These are phyloP conservation scores for Neomonachus schauinslandi DNA, from an alignment of 2,113 vertebrate species.

Conservation along the genomic window DNA sequence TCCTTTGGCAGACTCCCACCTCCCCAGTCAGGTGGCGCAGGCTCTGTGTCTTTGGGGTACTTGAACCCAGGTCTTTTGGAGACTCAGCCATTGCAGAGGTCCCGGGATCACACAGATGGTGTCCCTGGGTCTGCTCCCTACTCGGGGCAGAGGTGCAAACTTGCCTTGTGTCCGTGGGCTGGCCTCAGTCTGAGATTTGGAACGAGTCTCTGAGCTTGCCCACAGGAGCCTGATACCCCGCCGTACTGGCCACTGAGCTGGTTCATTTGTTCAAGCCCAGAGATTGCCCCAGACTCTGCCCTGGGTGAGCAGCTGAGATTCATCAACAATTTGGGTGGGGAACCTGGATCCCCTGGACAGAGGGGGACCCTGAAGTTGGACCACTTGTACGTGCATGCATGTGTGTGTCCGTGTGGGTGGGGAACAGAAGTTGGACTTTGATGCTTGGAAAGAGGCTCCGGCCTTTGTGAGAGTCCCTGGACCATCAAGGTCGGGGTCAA, in stretches of 20 bases:
- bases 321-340: background rate
- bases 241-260: background rate
- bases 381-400: rapidly evolving
- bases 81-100: background rate
- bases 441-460: background rate
- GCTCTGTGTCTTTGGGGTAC: background rate
- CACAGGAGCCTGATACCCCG: rapidly evolving
- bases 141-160: too few species aligned
- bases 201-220: background rate
- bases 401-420: rapidly evolving
- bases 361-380: background rate
- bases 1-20: rapidly evolving
- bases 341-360: background rate
- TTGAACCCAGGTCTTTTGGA: background rate
- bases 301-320: background rate
- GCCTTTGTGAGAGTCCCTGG: background rate
- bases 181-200: background rate
- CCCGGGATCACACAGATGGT: rapidly evolving
- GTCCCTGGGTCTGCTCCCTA: background rate
- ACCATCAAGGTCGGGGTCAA: background rate
- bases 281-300: background rate
- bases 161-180: too few species aligned
- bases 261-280: background rate
- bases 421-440: background rate
- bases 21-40: background rate